phyloP scores from a whole-genome alignment of 2,113 vertebrate species.

The Austrofundulus limnaeus region DNA sequence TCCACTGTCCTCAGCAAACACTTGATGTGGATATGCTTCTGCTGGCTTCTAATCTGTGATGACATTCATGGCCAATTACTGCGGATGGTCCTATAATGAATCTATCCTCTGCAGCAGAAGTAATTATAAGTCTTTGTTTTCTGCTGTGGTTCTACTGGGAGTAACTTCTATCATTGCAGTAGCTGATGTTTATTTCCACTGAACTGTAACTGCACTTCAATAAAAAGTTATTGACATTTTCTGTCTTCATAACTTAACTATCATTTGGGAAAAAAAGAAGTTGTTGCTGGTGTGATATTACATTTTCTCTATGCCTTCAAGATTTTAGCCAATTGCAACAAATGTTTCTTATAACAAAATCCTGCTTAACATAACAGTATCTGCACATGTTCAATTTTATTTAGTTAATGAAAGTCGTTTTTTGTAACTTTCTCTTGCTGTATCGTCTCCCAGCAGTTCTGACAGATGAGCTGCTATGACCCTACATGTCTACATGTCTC shows the following conservation, averaged over 20 bases:
- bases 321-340: not conserved
- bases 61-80: conserved; percentile 21
- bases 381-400: not conserved
- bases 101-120: conserved; percentile 11
- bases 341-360: not conserved
- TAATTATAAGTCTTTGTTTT: conserved; percentile 10
- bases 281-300: not conserved
- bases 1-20: not conserved
- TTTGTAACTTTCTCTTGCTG: conserved; percentile 23
- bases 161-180: conserved; percentile 3
- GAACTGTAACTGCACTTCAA: not conserved
- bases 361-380: not conserved
- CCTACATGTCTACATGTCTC: conserved; percentile 60
- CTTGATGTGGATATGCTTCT: not conserved
- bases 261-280: not conserved
- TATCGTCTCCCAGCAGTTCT: conserved; percentile 44
- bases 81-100: conserved; percentile 2
- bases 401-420: no score
- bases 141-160: not conserved
- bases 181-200: not conserved
- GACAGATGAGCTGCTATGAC: conserved; percentile 61
- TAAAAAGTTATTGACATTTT: conserved; percentile 1
- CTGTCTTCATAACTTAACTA: not conserved
- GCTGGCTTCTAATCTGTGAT: conserved; percentile 17
- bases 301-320: no score